phyloP scores from a whole-genome alignment of 2,888 invertebrate species.

The Catocala fraxini region DNA sequence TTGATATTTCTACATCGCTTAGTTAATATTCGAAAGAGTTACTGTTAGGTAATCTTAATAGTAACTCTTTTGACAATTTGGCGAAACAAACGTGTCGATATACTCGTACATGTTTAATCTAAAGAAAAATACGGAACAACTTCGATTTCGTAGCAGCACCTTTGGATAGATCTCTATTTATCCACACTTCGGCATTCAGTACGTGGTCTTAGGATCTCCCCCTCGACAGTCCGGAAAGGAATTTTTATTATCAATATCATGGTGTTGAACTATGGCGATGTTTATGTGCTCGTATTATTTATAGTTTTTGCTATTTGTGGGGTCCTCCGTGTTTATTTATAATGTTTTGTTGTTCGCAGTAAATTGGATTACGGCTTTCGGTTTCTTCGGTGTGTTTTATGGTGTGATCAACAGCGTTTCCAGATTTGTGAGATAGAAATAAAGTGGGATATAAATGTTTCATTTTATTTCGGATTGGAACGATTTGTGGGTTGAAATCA shows the following conservation, averaged over 20 bases:
- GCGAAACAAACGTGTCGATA: slow-evolving; percentile 1
- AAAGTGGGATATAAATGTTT: slow-evolving; percentile 50
- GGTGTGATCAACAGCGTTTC: slow-evolving; percentile 50
- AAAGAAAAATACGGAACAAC: slow-evolving; percentile 29
- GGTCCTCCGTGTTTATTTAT: slow-evolving; percentile 51
- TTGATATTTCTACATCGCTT: neutral
- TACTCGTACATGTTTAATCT: slow-evolving; percentile 13
- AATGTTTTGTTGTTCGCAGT: slow-evolving; percentile 53
- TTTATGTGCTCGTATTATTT: slow-evolving; percentile 63
- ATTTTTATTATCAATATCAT: slow-evolving; percentile 80
- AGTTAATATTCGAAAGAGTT: too few relatives aligned
- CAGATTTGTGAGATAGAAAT: slow-evolving; percentile 51
- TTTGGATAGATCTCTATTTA: slow-evolving; percentile 33
- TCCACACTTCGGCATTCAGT: slow-evolving; percentile 46
- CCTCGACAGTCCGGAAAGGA: slow-evolving; percentile 60
- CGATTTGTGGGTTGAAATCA: slow-evolving; percentile 35
- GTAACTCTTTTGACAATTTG: slow-evolving; percentile 1
- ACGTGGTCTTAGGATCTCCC: slow-evolving; percentile 45
- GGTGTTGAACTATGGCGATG: slow-evolving; percentile 56
- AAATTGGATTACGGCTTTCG: slow-evolving; percentile 54
- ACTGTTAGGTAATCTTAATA: too few relatives aligned
- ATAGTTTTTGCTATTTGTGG: slow-evolving; percentile 58
- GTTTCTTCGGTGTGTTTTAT: slow-evolving; percentile 45
- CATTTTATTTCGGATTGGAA: slow-evolving; percentile 46
- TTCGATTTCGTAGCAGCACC: slow-evolving; percentile 33